A percentile compares a stretch with the other conserved stretches of the same genome.
phyloP scores from a whole-genome alignment of 2,888 invertebrate species.

The Gibbula magus region DNA sequence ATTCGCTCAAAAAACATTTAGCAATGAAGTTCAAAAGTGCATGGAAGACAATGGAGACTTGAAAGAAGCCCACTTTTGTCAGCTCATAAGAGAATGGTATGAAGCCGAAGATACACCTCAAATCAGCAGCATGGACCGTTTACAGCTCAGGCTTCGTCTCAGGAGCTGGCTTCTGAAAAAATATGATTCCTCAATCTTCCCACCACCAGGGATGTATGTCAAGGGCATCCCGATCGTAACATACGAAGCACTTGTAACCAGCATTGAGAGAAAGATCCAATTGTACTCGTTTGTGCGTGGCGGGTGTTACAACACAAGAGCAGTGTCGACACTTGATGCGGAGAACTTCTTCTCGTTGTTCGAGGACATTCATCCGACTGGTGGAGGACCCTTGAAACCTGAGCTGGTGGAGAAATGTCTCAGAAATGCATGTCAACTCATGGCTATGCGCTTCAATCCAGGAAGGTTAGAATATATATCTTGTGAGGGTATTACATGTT shows the following conservation, averaged over 20 bases:
- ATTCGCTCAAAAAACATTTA: neutral
- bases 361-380: neutral
- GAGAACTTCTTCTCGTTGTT: constrained; percentile 27
- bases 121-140: neutral
- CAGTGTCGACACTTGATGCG: constrained; percentile 29
- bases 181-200: neutral
- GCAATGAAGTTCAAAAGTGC: neutral
- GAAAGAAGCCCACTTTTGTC: neutral
- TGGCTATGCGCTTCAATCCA: neutral
- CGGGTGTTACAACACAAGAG: constrained; percentile 24
- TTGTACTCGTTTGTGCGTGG: neutral
- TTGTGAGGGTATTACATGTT: neutral
- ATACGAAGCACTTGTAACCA: neutral
- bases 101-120: neutral
- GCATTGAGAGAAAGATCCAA: neutral
- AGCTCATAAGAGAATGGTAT: neutral
- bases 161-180: neutral
- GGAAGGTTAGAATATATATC: neutral
- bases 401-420: neutral
- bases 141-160: neutral
- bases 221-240: neutral
- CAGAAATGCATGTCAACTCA: neutral
- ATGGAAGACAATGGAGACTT: neutral
- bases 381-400: neutral
- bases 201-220: neutral